These are phyloP conservation scores for Chaetophractus vellerosus DNA, from an alignment of 2,797 vertebrate genomes.

Conservation along the genomic window DNA sequence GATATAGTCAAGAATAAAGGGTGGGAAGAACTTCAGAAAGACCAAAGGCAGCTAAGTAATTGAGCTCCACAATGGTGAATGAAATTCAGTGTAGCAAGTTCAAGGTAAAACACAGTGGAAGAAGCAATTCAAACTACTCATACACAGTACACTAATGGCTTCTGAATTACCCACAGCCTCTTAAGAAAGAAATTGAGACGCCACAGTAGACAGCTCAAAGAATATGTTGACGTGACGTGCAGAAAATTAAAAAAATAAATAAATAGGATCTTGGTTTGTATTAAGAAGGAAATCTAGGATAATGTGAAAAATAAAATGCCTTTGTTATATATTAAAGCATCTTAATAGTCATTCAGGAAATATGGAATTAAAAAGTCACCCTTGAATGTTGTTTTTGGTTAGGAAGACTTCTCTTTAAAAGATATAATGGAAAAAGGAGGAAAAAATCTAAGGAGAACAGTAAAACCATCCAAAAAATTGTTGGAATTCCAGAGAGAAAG, in stretches of 20 bases:
- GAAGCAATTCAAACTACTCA: slow-evolving; percentile 82
- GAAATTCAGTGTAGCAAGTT: slow-evolving; percentile 56
- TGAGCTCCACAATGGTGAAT: not conserved
- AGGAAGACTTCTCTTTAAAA: slow-evolving; percentile 64
- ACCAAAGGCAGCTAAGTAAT: slow-evolving; percentile 50
- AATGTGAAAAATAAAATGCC: slow-evolving; percentile 66
- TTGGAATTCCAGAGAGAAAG: slow-evolving; percentile 53
- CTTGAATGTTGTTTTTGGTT: slow-evolving; percentile 69
- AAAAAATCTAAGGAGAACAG: slow-evolving; percentile 59
- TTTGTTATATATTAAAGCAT: slow-evolving; percentile 71
- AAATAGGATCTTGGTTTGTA: slow-evolving; percentile 71
- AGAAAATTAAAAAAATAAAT: slow-evolving; percentile 71
- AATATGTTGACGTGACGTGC: slow-evolving; percentile 80
- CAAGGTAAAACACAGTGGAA: slow-evolving; percentile 74
- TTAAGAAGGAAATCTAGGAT: slow-evolving; percentile 74
- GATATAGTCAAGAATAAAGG: slow-evolving; percentile 56
- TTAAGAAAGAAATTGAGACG: slow-evolving; percentile 80
- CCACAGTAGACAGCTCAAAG: slow-evolving; percentile 73
- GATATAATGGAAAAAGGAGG: slow-evolving; percentile 23
- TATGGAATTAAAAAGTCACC: slow-evolving; percentile 67
- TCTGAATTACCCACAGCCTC: slow-evolving; percentile 83
- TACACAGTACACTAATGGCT: slow-evolving; percentile 80
- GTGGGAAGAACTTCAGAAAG: slow-evolving; percentile 32
- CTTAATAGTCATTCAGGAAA: slow-evolving; percentile 59
- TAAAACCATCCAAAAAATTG: slow-evolving; percentile 13